phyloP scores from a whole-genome alignment of 2,888 invertebrate genomes.

The Ecdyonurus torrentis region DNA sequence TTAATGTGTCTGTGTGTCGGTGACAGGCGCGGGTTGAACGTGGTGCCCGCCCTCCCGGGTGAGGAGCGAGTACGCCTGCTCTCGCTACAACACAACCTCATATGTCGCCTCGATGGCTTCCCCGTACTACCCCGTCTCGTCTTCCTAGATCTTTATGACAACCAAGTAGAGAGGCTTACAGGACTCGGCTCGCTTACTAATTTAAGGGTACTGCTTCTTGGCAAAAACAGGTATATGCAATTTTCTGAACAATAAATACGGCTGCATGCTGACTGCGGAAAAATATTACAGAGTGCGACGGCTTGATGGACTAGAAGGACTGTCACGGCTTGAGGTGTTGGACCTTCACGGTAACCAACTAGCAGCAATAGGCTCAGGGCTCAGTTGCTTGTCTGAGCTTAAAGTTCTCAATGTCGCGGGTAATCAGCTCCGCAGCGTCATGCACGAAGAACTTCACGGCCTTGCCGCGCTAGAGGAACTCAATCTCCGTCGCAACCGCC shows the following conservation, averaged over 20 bases:
- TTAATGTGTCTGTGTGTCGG: background rate
- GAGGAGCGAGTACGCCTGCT: conserved; percentile 66
- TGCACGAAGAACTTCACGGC: conserved; percentile 59
- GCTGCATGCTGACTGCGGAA: too few species aligned
- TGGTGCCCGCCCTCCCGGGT: conserved; percentile 65
- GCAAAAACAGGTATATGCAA: conserved; percentile 61
- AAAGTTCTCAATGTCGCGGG: conserved; percentile 88
- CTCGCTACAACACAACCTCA: conserved; percentile 83
- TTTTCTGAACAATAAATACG: too few species aligned
- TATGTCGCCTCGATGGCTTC: conserved; percentile 52
- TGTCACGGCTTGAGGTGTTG: conserved; percentile 68
- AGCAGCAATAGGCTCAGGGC: conserved; percentile 43
- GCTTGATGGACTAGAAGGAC: conserved; percentile 55
- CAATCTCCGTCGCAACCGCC: conserved; percentile 72
- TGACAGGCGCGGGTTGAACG: conserved; percentile 65
- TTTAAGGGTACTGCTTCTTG: conserved; percentile 70
- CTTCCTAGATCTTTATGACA: conserved; percentile 87
- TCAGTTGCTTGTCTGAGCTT: conserved; percentile 51
- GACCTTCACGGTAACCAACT: conserved; percentile 91
- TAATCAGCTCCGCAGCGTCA: conserved; percentile 67
- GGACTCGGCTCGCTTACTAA: conserved; percentile 60
- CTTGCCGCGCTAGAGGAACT: conserved; percentile 64
- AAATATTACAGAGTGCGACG: conserved; percentile 42
- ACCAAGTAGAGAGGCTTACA: conserved; percentile 75
- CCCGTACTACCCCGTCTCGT: conserved; percentile 57